Conservation (phyloP, 2,888 invertebrate genomes). For the Leptopilina drosophilae region DNA sequence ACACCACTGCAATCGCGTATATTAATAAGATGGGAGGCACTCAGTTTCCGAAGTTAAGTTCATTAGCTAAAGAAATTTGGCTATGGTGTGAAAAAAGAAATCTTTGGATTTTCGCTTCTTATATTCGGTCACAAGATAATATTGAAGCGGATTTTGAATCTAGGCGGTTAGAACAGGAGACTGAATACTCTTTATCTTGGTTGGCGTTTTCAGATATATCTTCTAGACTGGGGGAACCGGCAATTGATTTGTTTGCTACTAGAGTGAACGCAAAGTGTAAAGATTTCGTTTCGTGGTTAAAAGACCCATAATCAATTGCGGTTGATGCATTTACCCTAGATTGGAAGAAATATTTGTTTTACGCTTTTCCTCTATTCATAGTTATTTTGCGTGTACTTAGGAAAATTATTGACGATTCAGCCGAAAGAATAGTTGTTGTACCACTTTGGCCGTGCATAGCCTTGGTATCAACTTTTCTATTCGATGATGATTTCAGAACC, state of each 20-base stretch:
- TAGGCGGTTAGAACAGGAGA: slow-evolving; percentile 25
- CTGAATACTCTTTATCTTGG: slow-evolving; percentile 34
- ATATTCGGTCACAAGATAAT: slow-evolving; percentile 42
- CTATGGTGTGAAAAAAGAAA: slow-evolving; percentile 43
- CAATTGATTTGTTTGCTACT: slow-evolving; percentile 27
- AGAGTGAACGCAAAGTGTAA: slow-evolving; percentile 44
- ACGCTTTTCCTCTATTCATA: background rate
- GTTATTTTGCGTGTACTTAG: background rate
- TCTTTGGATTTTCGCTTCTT: slow-evolving; percentile 43
- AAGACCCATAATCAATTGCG: slow-evolving; percentile 42
- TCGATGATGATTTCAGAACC: slow-evolving; percentile 14
- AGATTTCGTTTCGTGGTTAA: slow-evolving; percentile 43
- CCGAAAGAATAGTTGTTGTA: background rate
- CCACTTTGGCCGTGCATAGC: slow-evolving; percentile 22
- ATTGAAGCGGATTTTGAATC: slow-evolving; percentile 30
- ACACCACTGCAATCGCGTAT: slow-evolving; percentile 45
- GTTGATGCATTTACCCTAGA: slow-evolving; percentile 27
- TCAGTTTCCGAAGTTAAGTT: background rate
- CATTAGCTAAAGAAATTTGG: slow-evolving; percentile 41
- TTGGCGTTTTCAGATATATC: background rate
- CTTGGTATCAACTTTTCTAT: slow-evolving; percentile 14
- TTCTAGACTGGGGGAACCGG: slow-evolving; percentile 29
- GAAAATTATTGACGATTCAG: background rate
- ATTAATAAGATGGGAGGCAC: slow-evolving; percentile 44
- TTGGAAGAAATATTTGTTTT: slow-evolving; percentile 14